Evolutionary conservation across 2,113 vertebrate species (phyloP).

Genomic region (Caranx ignobilis): DNA sequence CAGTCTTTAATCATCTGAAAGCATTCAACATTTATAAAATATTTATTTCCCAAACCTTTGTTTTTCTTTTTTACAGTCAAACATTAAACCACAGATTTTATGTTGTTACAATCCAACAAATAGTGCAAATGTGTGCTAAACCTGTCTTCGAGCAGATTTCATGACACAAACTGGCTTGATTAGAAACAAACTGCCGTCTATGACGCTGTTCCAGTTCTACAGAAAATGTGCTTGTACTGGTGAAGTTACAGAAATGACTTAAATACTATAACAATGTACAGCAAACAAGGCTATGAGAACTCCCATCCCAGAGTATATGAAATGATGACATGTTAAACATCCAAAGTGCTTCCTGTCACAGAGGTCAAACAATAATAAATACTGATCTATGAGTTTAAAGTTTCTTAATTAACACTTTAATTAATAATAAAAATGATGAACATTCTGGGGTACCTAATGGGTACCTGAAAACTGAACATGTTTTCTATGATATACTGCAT

Average conservation of each 20-base stretch:
- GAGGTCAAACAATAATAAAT: constrained; percentile 48
- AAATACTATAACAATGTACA: background rate
- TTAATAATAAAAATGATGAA: background rate
- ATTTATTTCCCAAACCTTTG: constrained; percentile 34
- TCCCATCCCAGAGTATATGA: background rate
- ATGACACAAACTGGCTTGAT: background rate
- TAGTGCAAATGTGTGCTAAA: constrained; percentile 24
- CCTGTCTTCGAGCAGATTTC: background rate
- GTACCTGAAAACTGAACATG: constrained; percentile 30
- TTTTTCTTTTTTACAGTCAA: constrained; percentile 12
- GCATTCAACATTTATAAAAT: constrained; percentile 15
- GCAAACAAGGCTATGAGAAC: background rate
- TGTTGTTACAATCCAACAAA: constrained; percentile 16
- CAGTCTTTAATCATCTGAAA: background rate
- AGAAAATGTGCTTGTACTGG: background rate
- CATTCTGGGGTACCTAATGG: background rate
- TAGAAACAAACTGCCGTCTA: background rate
- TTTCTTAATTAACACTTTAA: background rate
- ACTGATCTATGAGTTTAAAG: constrained; percentile 42
- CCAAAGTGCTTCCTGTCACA: constrained; percentile 30
- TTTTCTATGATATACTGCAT: constrained; percentile 12
- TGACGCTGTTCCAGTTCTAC: constrained; percentile 12
- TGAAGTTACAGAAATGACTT: constrained; percentile 21
- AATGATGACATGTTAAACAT: constrained; percentile 23
- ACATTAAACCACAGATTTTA: background rate